Conservation (phyloP, 35 echinoderm and acorn worm genomes). For the Lytechinus variegatus region DNA sequence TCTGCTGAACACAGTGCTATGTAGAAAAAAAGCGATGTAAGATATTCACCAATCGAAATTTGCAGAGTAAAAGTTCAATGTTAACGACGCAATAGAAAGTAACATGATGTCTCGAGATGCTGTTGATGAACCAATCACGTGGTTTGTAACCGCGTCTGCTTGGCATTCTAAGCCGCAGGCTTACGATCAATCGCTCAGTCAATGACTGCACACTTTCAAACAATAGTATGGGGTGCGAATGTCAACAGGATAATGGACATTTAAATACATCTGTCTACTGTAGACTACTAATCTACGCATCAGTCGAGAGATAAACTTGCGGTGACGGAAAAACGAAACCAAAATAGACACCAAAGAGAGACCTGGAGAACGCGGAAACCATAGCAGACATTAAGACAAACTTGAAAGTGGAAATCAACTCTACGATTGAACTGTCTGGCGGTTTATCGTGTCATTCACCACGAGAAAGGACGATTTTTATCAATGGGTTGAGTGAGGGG, state of each 20-base stretch:
- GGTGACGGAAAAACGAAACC: background rate
- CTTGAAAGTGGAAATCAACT: background rate
- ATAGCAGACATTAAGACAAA: background rate
- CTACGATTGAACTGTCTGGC: background rate
- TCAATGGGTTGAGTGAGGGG: background rate
- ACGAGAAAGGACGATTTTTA: background rate
- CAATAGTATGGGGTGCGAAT: background rate
- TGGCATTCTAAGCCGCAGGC: background rate
- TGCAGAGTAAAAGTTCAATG: background rate
- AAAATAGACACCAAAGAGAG: background rate
- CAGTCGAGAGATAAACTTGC: background rate
- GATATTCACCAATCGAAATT: too few species aligned
- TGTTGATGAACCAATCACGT: background rate
- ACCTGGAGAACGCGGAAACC: background rate
- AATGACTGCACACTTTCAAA: background rate
- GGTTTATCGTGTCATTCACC: background rate
- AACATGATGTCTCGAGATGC: background rate
- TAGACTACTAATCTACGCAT: background rate
- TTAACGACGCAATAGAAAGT: background rate
- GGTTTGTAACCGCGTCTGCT: background rate
- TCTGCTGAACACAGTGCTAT: too few species aligned
- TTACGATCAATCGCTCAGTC: background rate
- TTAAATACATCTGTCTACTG: background rate
- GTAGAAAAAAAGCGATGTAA: too few species aligned
- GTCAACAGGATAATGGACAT: slow-evolving; percentile 2